phyloP scores from a whole-genome alignment of 2,888 invertebrate genomes.

The Hypolimnas misippus region DNA sequence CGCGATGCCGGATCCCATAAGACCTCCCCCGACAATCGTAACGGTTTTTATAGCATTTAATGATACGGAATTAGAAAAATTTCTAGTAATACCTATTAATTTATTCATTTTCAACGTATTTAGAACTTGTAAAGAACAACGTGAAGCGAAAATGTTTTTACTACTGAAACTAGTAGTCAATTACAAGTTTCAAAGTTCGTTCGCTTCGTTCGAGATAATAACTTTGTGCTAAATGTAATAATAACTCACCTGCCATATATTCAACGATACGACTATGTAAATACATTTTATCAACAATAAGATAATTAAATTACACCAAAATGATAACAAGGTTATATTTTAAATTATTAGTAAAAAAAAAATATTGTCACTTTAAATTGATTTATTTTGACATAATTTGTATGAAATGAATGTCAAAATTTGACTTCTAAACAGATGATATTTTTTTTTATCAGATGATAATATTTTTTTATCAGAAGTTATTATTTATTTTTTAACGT shows the following conservation, averaged over 20 bases:
- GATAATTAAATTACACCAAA: no score
- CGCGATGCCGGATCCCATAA: slow-evolving; percentile 96
- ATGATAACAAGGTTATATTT: no score
- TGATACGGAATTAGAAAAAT: slow-evolving; percentile 68
- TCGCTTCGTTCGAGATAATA: neutral
- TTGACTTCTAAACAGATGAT: no score
- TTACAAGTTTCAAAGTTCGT: slow-evolving; percentile 1
- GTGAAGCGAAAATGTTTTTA: no score
- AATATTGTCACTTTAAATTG: no score
- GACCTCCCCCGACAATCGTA: slow-evolving; percentile 93
- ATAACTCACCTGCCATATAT: slow-evolving; percentile 29
- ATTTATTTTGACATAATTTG: no score
- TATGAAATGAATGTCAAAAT: no score
- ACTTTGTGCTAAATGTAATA: neutral
- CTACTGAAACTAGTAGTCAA: no score
- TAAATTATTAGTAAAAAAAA: no score
- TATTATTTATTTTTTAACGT: no score
- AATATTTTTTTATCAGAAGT: no score
- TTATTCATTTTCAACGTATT: slow-evolving; percentile 61
- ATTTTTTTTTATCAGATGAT: no score
- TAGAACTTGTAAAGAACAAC: neutral
- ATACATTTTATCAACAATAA: slow-evolving; percentile 29
- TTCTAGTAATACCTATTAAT: slow-evolving; percentile 63
- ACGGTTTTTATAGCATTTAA: slow-evolving; percentile 89
- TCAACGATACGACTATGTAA: slow-evolving; percentile 11